A percentile compares a stretch with the other conserved stretches of the same genome.
Conservation (phyloP, 2,797 vertebrate genomes). For the Heliangelus exortis region DNA sequence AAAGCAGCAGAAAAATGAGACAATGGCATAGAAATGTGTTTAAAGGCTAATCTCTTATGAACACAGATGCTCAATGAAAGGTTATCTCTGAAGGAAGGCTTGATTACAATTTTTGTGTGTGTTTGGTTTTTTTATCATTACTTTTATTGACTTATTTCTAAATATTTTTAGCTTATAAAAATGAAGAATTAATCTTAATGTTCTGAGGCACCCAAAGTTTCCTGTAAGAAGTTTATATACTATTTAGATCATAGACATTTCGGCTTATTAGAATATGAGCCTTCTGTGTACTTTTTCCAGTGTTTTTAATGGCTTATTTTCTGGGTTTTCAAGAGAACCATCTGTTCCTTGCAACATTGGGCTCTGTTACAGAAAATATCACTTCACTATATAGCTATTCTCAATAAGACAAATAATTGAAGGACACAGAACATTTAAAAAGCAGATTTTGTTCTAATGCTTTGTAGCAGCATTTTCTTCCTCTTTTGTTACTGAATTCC, state of each 20-base stretch:
- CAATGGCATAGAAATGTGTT: background rate
- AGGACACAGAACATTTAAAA: background rate
- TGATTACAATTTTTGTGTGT: background rate
- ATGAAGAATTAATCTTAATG: background rate
- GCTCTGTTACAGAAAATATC: background rate
- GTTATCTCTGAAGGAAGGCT: background rate
- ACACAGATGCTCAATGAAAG: conserved; percentile 4
- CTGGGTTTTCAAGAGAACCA: background rate
- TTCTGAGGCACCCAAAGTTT: background rate
- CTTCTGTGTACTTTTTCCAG: background rate
- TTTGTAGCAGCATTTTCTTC: background rate
- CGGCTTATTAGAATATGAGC: background rate
- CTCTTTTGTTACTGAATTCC: background rate
- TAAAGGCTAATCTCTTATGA: background rate
- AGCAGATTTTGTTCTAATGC: background rate
- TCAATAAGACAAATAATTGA: background rate
- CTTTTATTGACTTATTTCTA: background rate
- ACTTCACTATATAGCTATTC: background rate
- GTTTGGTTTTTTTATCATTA: background rate
- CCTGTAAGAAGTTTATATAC: background rate
- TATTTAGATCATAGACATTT: background rate
- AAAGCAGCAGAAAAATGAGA: background rate
- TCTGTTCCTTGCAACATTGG: background rate
- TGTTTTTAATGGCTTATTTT: background rate
- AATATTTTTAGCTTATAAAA: background rate